Evolutionary conservation across 37 sponge, comb jelly and placozoan genomes (phyloP).

Genomic region (Eunapius fragilis): DNA sequence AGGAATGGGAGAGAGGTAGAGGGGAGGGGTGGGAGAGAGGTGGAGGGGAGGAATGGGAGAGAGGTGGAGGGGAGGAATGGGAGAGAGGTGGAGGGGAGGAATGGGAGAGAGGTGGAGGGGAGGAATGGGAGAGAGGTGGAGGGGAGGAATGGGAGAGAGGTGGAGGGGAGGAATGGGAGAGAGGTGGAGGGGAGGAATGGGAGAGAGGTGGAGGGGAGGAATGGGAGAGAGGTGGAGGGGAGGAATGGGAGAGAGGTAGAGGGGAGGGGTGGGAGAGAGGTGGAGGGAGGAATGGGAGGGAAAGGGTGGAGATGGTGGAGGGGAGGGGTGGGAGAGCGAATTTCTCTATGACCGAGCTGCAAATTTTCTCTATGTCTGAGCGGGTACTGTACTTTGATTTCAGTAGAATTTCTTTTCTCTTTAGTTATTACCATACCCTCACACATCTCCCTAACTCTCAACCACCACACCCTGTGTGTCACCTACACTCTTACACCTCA

Average conservation of each 20-base stretch:
- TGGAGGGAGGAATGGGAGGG: conserved; percentile 40
- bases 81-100: neutral
- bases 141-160: conserved; percentile 2
- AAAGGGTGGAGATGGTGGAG: conserved; percentile 18
- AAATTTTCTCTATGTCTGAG: too few species aligned
- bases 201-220: conserved; percentile 28
- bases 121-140: neutral
- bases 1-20: neutral
- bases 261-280: conserved; percentile 6
- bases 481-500: too few species aligned
- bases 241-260: conserved; percentile 9
- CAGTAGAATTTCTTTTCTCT: too few species aligned
- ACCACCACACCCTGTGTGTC: too few species aligned
- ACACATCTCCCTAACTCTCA: too few species aligned
- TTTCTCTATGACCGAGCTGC: too few species aligned
- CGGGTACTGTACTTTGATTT: too few species aligned
- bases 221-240: conserved; percentile 27
- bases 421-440: too few species aligned
- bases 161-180: conserved; percentile 19
- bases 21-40: neutral
- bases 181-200: conserved; percentile 22
- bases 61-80: neutral
- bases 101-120: neutral
- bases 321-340: too few species aligned
- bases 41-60: neutral